Percentiles rank a stretch among this genome's conserved stretches.
Conservation (phyloP, 2,113 vertebrate genomes). For the Lamprotornis superbus region DNA sequence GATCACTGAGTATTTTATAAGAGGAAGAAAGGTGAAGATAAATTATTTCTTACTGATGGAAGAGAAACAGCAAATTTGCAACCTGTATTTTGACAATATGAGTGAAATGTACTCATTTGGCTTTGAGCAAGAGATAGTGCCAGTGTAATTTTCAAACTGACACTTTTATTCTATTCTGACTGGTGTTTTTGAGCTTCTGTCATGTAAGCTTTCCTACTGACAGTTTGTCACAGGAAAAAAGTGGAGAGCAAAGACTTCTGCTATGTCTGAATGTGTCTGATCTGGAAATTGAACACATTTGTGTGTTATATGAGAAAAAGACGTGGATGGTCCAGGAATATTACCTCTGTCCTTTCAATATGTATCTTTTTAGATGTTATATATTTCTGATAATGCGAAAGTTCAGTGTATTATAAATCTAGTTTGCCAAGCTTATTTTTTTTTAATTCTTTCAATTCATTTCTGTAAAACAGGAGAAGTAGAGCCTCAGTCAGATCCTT, state of each 20-base stretch:
- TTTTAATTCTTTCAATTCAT: neutral
- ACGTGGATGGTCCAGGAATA: neutral
- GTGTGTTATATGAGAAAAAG: neutral
- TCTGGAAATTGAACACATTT: neutral
- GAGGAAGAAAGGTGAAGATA: neutral
- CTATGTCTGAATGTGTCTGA: neutral
- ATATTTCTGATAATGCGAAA: neutral
- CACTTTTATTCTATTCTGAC: conserved; percentile 27
- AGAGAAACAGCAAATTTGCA: neutral
- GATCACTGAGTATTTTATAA: neutral
- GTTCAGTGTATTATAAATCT: neutral
- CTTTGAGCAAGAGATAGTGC: conserved; percentile 5
- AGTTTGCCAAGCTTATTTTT: neutral
- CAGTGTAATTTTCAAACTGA: conserved; percentile 51
- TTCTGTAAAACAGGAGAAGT: neutral
- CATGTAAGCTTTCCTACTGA: neutral
- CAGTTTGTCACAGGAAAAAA: conserved; percentile 11
- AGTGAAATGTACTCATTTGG: conserved; percentile 20
- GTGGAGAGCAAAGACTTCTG: neutral
- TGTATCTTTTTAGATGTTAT: neutral
- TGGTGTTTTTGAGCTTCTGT: conserved; percentile 22
- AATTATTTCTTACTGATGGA: neutral
- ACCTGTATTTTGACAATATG: conserved; percentile 27
- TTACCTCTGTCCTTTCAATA: neutral
- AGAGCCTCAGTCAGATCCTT: neutral